phyloP scores from a whole-genome alignment of 1,140 invertebrate species.

The Vollenhovia emeryi region DNA sequence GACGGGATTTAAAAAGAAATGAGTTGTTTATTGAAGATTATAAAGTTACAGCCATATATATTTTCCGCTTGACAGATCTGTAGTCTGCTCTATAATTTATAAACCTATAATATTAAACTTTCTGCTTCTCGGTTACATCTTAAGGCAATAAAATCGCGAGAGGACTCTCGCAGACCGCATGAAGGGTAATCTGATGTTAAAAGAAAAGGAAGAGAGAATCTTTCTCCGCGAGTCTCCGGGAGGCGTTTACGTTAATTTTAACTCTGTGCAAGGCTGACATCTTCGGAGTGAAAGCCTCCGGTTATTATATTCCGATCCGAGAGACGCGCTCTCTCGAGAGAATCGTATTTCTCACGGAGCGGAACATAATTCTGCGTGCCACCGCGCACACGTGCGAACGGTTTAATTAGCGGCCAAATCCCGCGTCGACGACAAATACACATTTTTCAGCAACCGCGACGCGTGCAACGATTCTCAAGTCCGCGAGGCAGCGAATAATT shows the following conservation, averaged over 20 bases:
- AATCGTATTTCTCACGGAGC: constrained; percentile 57
- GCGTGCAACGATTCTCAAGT: not conserved
- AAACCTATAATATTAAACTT: not conserved
- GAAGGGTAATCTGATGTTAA: constrained; percentile 20
- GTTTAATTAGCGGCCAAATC: constrained; percentile 36
- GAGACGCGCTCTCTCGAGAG: constrained; percentile 44
- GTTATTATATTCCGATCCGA: constrained; percentile 58
- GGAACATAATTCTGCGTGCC: constrained; percentile 64
- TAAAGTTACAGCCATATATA: not conserved
- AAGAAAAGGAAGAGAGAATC: constrained; percentile 26
- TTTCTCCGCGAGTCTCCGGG: not conserved
- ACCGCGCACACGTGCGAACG: constrained; percentile 29
- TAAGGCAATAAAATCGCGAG: constrained; percentile 3
- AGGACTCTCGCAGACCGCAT: not conserved
- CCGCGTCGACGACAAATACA: not conserved
- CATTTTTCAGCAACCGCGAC: not conserved
- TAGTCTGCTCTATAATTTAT: not conserved
- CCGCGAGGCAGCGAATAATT: not conserved
- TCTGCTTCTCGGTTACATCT: not conserved
- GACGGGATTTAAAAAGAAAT: not conserved
- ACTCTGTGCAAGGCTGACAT: constrained; percentile 35
- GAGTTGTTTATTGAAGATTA: not conserved
- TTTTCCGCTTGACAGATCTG: not conserved
- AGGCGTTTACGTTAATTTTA: constrained; percentile 62
- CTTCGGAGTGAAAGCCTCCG: constrained; percentile 66